Conservation (phyloP, 2,888 invertebrate genomes). For the Harmothoe impar region DNA sequence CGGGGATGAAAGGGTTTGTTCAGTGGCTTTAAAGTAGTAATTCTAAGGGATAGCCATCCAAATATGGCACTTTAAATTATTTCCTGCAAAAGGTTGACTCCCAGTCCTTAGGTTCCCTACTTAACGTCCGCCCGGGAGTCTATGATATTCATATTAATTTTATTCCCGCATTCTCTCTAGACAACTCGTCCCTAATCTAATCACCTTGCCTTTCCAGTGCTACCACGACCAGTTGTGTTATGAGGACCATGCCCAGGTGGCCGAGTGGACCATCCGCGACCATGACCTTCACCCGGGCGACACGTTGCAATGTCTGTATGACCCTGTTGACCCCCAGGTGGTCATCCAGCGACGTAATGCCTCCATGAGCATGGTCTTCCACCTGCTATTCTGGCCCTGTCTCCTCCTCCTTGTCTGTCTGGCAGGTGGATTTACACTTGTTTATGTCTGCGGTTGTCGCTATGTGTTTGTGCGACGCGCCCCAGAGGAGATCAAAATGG, state of each 20-base stretch:
- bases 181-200: no score
- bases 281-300: not conserved
- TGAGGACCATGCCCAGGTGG: not conserved
- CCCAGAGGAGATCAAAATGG: not conserved
- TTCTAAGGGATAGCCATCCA: no score
- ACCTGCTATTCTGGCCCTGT: conserved; percentile 50
- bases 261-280: not conserved
- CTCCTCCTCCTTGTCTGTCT: not conserved
- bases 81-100: no score
- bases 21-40: no score
- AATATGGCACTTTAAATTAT: no score
- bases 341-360: conserved; percentile 1
- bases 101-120: no score
- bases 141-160: no score
- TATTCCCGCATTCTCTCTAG: no score
- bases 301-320: not conserved
- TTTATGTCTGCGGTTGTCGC: not conserved
- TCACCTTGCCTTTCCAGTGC: not conserved
- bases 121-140: no score
- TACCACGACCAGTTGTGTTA: conserved; percentile 37
- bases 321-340: not conserved
- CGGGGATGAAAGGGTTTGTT: no score
- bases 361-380: not conserved
- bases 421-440: not conserved
- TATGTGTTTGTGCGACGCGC: conserved; percentile 26